Percentiles rank a stretch among this genome's conserved stretches.
phyloP scores from a whole-genome alignment of 2,797 vertebrate species.

The Vespertilio murinus region DNA sequence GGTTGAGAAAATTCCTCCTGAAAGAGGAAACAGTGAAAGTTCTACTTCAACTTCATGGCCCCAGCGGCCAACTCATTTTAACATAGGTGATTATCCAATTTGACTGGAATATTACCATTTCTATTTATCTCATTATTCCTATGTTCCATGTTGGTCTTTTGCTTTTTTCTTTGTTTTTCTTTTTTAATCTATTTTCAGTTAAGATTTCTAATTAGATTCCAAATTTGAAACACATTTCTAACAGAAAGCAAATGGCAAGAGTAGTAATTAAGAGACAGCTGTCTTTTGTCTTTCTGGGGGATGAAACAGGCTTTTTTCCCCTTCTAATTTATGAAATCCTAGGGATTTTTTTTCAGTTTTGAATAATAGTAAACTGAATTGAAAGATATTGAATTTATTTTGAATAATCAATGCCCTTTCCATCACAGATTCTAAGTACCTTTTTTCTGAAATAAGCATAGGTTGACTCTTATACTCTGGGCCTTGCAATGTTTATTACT shows the following conservation, averaged over 20 bases:
- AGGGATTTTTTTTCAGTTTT: background rate
- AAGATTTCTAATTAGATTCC: slow-evolving; percentile 59
- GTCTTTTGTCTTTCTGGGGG: background rate
- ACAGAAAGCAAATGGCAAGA: background rate
- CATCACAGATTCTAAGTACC: background rate
- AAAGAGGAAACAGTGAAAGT: background rate
- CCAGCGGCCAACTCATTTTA: background rate
- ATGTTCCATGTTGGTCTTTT: background rate
- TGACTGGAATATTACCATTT: background rate
- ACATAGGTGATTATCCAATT: background rate
- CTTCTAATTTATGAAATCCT: background rate
- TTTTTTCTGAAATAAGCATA: background rate
- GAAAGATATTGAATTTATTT: background rate
- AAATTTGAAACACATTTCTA: slow-evolving; percentile 17
- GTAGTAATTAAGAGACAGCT: background rate
- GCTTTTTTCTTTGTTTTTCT: background rate
- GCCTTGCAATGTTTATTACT: background rate
- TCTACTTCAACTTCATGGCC: background rate
- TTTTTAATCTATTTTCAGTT: slow-evolving; percentile 45
- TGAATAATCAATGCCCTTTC: background rate
- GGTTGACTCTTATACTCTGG: background rate
- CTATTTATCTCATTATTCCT: background rate
- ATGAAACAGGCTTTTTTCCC: background rate
- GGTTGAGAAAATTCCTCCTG: background rate
- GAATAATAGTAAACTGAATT: background rate